Evolutionary conservation across 2,797 vertebrate genomes (phyloP).

Genomic region (Tenualosa thibaudeaui): DNA sequence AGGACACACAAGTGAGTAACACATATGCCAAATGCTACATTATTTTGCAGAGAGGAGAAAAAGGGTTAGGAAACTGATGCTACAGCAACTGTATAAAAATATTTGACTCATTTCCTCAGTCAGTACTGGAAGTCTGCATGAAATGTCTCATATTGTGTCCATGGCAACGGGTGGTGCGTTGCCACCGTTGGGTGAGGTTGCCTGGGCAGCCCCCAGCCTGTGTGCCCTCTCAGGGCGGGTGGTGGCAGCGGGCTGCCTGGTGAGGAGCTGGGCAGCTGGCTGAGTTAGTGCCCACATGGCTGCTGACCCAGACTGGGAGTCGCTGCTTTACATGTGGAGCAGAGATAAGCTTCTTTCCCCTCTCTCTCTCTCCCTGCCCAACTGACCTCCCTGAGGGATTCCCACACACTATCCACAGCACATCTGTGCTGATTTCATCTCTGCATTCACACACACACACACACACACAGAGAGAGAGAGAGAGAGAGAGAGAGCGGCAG

Average conservation of each 20-base stretch:
- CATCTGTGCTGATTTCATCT: conserved; percentile 4
- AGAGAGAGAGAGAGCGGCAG: not conserved
- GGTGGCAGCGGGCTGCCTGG: not conserved
- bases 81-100: conserved; percentile 14
- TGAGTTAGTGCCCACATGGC: conserved; percentile 8
- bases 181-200: conserved; percentile 2
- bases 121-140: not conserved
- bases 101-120: not conserved
- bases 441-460: not conserved
- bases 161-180: not conserved
- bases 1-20: not conserved
- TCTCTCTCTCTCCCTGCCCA: not conserved
- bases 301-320: not conserved
- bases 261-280: not conserved
- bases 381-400: conserved; percentile 18
- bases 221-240: not conserved
- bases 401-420: conserved; percentile 17
- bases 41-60: not conserved
- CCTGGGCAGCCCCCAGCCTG: not conserved
- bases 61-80: not conserved
- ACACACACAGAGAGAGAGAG: not conserved
- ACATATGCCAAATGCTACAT: conserved; percentile 11
- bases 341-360: conserved; percentile 13
- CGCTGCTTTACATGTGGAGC: not conserved
- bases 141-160: not conserved